Conservation (phyloP, 2,797 vertebrate species). For the Odontamblyopus rebecca region DNA sequence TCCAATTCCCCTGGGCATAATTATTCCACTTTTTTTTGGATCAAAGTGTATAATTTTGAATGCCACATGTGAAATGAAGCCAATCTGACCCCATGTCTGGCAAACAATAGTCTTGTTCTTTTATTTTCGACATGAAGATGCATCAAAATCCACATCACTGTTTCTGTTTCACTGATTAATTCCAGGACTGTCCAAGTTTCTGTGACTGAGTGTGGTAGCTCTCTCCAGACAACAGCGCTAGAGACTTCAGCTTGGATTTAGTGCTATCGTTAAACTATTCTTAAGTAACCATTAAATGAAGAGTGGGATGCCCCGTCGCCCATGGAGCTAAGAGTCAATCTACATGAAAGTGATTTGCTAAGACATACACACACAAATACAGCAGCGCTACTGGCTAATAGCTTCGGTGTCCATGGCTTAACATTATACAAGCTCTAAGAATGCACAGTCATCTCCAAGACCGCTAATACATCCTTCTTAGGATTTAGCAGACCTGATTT, state of each 20-base stretch:
- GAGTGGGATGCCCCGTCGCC: constrained; percentile 64
- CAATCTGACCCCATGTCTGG: constrained; percentile 52
- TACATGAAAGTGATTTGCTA: constrained; percentile 71
- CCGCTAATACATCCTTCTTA: constrained; percentile 36
- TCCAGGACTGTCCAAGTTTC: constrained; percentile 38
- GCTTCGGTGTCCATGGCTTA: constrained; percentile 63
- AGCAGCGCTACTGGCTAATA: constrained; percentile 51
- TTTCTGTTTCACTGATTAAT: constrained; percentile 34
- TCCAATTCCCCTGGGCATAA: constrained; percentile 50
- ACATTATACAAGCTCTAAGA: constrained; percentile 37
- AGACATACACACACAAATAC: constrained; percentile 46
- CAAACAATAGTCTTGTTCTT: constrained; percentile 36
- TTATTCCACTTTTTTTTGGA: constrained; percentile 48
- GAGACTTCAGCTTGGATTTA: constrained; percentile 71
- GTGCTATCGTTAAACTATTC: constrained; percentile 61
- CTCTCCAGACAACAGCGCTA: constrained; percentile 58
- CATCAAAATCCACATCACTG: constrained; percentile 39
- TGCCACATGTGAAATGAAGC: constrained; percentile 43
- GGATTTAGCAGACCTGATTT: constrained; percentile 64
- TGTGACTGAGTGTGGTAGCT: constrained; percentile 26
- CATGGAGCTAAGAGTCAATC: constrained; percentile 65
- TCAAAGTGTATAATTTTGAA: constrained; percentile 37
- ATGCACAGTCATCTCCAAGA: constrained; percentile 25
- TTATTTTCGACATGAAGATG: constrained; percentile 48
- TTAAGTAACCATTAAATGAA: constrained; percentile 70